Percentiles rank a stretch among this genome's conserved stretches.
These are phyloP conservation scores for Salvelinus alpinus DNA, from an alignment of 2,113 vertebrate genomes.

Conservation along the genomic window DNA sequence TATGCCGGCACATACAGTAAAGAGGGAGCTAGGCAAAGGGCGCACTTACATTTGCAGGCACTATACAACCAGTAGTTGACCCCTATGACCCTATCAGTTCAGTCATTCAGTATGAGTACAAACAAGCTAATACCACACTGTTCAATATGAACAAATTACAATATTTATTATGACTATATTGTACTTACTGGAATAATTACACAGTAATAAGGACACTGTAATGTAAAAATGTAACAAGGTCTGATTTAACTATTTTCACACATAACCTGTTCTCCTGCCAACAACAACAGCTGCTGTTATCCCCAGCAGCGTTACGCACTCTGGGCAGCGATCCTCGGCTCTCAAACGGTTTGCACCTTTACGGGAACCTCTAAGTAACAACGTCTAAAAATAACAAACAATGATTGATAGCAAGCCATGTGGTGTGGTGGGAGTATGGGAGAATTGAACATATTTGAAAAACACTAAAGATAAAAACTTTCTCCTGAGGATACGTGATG, in stretches of 20 bases:
- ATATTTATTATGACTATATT: conserved; percentile 22
- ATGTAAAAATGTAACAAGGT: conserved; percentile 3
- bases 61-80: too few species aligned
- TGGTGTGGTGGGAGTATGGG: not conserved
- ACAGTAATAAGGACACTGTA: too few species aligned
- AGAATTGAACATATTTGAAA: not conserved
- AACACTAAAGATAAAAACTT: not conserved
- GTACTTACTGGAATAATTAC: too few species aligned
- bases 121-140: conserved; percentile 23
- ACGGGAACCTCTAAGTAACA: too few species aligned
- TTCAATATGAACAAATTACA: too few species aligned
- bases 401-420: too few species aligned
- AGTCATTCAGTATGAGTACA: not conserved
- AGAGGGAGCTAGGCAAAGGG: too few species aligned
- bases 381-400: too few species aligned
- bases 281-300: conserved; percentile 53
- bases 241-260: conserved; percentile 50
- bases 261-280: conserved; percentile 47
- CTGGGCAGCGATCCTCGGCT: conserved; percentile 23
- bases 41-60: too few species aligned
- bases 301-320: conserved; percentile 53
- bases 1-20: too few species aligned
- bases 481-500: not conserved
- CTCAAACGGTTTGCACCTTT: conserved; percentile 33
- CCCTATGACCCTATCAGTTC: not conserved